Conservation (phyloP, 2,888 invertebrate species). For the Cancer borealis region DNA sequence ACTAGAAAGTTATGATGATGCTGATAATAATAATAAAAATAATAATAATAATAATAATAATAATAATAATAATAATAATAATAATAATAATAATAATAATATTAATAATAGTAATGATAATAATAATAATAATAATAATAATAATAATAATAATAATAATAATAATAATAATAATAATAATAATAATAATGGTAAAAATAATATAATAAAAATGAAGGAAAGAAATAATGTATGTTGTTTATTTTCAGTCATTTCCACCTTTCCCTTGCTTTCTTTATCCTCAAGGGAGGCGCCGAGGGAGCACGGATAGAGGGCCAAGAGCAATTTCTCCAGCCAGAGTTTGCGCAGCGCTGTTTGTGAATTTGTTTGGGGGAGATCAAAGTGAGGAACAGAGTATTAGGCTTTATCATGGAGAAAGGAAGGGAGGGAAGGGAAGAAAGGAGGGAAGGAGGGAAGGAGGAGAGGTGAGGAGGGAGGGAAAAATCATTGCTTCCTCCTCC, state of each 20-base stretch:
- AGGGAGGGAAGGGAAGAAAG: background rate
- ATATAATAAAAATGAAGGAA: background rate
- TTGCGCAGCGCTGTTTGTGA: conserved; percentile 55
- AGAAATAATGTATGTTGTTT: background rate
- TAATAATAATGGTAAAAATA: background rate
- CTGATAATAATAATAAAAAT: too few species aligned
- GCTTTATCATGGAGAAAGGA: background rate
- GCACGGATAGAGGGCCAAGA: background rate
- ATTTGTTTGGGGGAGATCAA: conserved; percentile 54
- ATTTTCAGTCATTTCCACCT: conserved; percentile 13
- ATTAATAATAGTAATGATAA: background rate
- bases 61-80: too few species aligned
- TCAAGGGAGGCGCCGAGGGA: background rate
- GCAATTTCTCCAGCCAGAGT: conserved; percentile 25
- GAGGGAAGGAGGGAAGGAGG: background rate
- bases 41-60: too few species aligned
- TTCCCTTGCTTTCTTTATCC: background rate
- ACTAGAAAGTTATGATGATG: too few species aligned
- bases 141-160: too few species aligned
- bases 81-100: too few species aligned
- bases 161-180: too few species aligned
- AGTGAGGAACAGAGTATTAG: conserved; percentile 30
- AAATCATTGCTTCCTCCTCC: background rate
- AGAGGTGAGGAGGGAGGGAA: background rate
- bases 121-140: too few species aligned